Evolutionary conservation across 2,888 invertebrate species (phyloP).

Genomic region (Belgica antarctica): DNA sequence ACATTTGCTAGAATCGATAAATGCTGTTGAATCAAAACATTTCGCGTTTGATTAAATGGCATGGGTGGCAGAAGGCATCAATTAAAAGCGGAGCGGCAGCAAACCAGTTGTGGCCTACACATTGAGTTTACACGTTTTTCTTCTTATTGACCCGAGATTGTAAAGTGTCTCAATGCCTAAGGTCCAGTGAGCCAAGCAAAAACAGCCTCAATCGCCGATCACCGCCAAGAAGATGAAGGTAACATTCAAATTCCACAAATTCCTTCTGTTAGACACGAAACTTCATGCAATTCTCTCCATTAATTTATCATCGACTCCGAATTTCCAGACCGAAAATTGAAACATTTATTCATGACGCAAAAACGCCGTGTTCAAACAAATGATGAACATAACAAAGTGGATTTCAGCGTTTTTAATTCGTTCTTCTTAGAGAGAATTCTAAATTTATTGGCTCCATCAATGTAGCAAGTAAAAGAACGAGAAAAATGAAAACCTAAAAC

Average conservation of each 20-base stretch:
- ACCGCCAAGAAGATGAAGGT: background rate
- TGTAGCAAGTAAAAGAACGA: conserved; percentile 8
- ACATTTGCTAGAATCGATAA: conserved; percentile 27
- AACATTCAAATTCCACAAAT: conserved; percentile 8
- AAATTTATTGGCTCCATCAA: conserved; percentile 41
- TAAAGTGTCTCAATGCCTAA: background rate
- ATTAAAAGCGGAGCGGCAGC: conserved; percentile 5
- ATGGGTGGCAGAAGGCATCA: conserved; percentile 38
- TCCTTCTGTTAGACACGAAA: background rate
- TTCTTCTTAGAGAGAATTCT: background rate
- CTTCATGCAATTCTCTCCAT: conserved; percentile 2
- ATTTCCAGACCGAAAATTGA: conserved; percentile 34
- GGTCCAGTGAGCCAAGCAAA: background rate
- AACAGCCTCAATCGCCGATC: background rate
- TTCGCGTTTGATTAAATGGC: conserved; percentile 8
- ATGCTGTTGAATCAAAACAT: conserved; percentile 43
- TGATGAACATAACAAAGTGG: conserved; percentile 39
- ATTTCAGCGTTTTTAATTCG: conserved; percentile 22
- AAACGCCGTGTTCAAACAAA: conserved; percentile 29
- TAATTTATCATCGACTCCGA: conserved; percentile 37
- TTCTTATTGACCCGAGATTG: background rate
- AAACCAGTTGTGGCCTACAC: conserved; percentile 6
- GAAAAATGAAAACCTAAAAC: conserved; percentile 11
- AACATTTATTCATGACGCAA: conserved; percentile 37
- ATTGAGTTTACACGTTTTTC: conserved; percentile 34